Percentiles rank a stretch among this genome's conserved stretches.
These are phyloP conservation scores for Salvelinus fontinalis DNA, from an alignment of 2,113 vertebrate species.

Conservation along the genomic window DNA sequence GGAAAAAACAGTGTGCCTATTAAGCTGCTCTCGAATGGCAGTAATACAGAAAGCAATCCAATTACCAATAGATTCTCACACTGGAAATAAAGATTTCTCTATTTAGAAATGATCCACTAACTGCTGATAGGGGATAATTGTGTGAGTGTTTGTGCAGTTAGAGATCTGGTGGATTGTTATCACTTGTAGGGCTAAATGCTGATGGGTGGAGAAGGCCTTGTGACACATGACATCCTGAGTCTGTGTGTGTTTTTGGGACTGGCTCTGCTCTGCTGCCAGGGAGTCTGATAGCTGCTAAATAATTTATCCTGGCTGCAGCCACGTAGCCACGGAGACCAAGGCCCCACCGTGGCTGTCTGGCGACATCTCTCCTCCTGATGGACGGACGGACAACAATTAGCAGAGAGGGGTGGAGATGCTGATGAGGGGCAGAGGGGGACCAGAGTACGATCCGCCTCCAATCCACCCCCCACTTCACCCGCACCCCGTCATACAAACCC, in stretches of 20 bases:
- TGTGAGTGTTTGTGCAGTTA: slow-evolving; percentile 43
- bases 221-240: slow-evolving; percentile 56
- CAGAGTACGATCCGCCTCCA: slow-evolving; percentile 30
- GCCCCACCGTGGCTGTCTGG: slow-evolving; percentile 64
- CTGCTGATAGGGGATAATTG: slow-evolving; percentile 58
- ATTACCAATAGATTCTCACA: slow-evolving; percentile 72
- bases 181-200: slow-evolving; percentile 66
- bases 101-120: slow-evolving; percentile 63
- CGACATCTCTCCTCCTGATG: slow-evolving; percentile 52
- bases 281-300: slow-evolving; percentile 74
- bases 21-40: slow-evolving; percentile 74
- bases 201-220: slow-evolving; percentile 56
- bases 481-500: slow-evolving; percentile 35
- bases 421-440: slow-evolving; percentile 33
- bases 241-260: slow-evolving; percentile 65
- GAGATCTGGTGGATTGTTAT: slow-evolving; percentile 59
- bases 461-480: slow-evolving; percentile 10
- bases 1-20: slow-evolving; percentile 71
- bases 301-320: slow-evolving; percentile 72
- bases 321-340: slow-evolving; percentile 62
- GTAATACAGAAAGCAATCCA: slow-evolving; percentile 71
- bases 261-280: slow-evolving; percentile 59
- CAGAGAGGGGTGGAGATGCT: slow-evolving; percentile 50
- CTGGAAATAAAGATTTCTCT: slow-evolving; percentile 71
- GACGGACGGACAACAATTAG: slow-evolving; percentile 53